Percentiles rank a stretch among this genome's conserved stretches.
Evolutionary conservation across 2,888 invertebrate genomes (phyloP).

Genomic region (Salpingus planirostris): DNA sequence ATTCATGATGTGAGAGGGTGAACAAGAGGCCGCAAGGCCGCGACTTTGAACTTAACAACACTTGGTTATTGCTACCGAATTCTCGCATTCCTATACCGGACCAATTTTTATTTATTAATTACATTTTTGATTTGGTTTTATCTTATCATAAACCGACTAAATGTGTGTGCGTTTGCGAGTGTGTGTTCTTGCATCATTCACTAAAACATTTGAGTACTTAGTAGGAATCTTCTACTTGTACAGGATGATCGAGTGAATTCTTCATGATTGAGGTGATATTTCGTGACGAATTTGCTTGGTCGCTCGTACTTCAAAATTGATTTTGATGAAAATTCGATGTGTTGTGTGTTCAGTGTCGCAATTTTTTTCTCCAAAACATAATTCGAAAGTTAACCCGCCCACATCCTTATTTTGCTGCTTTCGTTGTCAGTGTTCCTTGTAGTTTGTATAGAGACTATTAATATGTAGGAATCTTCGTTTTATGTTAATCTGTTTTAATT

Average conservation of each 20-base stretch:
- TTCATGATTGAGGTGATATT: no score
- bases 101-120: not conserved
- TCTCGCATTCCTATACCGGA: not conserved
- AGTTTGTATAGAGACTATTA: conserved; percentile 28
- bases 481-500: no score
- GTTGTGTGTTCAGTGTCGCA: no score
- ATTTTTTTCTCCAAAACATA: not conserved
- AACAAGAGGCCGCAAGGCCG: conserved; percentile 7
- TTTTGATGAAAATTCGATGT: no score
- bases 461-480: conserved; percentile 19
- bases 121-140: not conserved
- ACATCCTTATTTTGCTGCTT: conserved; percentile 30
- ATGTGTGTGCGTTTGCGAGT: conserved; percentile 1
- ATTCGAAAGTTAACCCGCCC: conserved; percentile 23
- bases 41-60: conserved; percentile 13
- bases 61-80: not conserved
- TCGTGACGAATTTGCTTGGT: no score
- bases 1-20: conserved; percentile 14
- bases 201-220: no score
- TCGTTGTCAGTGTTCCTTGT: conserved; percentile 39
- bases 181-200: no score
- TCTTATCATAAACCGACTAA: not conserved
- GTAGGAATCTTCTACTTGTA: no score
- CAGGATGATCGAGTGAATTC: not conserved
- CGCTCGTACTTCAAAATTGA: no score